phyloP scores from a whole-genome alignment of 2,113 vertebrate genomes.

The Perccottus glenii region DNA sequence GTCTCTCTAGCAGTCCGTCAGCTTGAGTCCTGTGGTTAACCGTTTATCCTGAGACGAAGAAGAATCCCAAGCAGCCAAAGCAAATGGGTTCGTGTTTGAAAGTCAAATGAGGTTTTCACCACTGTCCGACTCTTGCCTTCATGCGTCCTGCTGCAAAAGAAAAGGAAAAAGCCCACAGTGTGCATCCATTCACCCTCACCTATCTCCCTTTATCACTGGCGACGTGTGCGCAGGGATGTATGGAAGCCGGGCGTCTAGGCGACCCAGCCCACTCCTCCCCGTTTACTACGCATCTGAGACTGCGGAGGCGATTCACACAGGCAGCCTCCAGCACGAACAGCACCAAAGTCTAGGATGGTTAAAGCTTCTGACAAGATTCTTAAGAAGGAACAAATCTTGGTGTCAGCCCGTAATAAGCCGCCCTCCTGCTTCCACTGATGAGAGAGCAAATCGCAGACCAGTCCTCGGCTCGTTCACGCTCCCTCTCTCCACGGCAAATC shows the following conservation, averaged over 20 bases:
- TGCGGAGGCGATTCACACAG: slow-evolving; percentile 64
- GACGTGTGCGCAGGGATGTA: slow-evolving; percentile 20
- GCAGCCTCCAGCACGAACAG: slow-evolving; percentile 22
- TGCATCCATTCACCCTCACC: slow-evolving; percentile 35
- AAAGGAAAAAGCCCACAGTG: slow-evolving; percentile 1
- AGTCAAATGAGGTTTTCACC: slow-evolving; percentile 41
- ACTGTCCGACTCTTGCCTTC: slow-evolving; percentile 39
- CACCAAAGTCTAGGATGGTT: slow-evolving; percentile 1
- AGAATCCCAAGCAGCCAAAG: slow-evolving; percentile 10
- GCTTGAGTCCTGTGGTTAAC: slow-evolving; percentile 16
- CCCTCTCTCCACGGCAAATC: slow-evolving; percentile 61
- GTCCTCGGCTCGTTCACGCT: slow-evolving; percentile 25
- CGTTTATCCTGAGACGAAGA: slow-evolving; percentile 26
- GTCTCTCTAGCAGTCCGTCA: slow-evolving; percentile 9
- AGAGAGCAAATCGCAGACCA: slow-evolving; percentile 42
- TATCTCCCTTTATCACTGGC: slow-evolving; percentile 32
- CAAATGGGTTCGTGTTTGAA: slow-evolving; percentile 8
- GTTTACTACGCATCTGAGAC: slow-evolving; percentile 68
- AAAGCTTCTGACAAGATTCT: slow-evolving; percentile 5
- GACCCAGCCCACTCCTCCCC: slow-evolving; percentile 76
- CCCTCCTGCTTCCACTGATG: slow-evolving; percentile 30
- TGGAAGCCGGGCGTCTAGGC: slow-evolving; percentile 56
- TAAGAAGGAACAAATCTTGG: slow-evolving; percentile 19
- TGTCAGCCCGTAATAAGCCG: slow-evolving; percentile 31
- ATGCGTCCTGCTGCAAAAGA: slow-evolving; percentile 11